Evolutionary conservation across 92 coral and sea anemone species (phyloP).

Genomic region (Umimayanthus chanpuru): DNA sequence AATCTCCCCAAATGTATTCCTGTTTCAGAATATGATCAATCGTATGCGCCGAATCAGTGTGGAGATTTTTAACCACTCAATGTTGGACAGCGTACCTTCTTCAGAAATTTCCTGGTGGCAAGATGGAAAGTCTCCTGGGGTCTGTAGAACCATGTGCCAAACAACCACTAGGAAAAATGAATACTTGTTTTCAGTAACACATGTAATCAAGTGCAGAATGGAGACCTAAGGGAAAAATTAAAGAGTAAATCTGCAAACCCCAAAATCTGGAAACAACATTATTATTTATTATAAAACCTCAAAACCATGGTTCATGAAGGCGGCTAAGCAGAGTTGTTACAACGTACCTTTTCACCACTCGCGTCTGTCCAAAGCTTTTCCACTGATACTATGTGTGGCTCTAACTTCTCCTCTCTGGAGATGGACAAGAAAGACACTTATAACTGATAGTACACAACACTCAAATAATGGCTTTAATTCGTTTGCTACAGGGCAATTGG

Average conservation of each 20-base stretch:
- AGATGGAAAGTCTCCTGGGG: constrained; percentile 86
- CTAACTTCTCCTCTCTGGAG: constrained; percentile 74
- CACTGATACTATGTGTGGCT: constrained; percentile 75
- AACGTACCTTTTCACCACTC: constrained; percentile 78
- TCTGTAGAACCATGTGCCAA: constrained; percentile 91
- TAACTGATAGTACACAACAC: not conserved
- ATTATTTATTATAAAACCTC: not conserved
- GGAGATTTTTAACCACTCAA: not conserved
- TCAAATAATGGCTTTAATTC: not conserved
- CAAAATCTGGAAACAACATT: not conserved
- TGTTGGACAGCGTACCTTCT: constrained; percentile 67
- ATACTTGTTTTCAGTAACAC: not conserved
- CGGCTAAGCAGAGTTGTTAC: not conserved
- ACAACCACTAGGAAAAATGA: constrained; percentile 68
- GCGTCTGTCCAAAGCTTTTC: constrained; percentile 91
- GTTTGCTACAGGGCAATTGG: not conserved
- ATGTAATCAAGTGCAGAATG: not conserved
- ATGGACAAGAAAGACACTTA: not conserved
- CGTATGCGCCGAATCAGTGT: not conserved
- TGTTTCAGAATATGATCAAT: too few species aligned
- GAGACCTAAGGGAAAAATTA: too few species aligned
- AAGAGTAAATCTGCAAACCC: not conserved
- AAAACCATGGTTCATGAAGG: not conserved
- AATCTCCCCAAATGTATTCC: too few species aligned
- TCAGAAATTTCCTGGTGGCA: constrained; percentile 88